Conservation (phyloP, 2,797 vertebrate genomes). For the Notolepis coatsorum region DNA sequence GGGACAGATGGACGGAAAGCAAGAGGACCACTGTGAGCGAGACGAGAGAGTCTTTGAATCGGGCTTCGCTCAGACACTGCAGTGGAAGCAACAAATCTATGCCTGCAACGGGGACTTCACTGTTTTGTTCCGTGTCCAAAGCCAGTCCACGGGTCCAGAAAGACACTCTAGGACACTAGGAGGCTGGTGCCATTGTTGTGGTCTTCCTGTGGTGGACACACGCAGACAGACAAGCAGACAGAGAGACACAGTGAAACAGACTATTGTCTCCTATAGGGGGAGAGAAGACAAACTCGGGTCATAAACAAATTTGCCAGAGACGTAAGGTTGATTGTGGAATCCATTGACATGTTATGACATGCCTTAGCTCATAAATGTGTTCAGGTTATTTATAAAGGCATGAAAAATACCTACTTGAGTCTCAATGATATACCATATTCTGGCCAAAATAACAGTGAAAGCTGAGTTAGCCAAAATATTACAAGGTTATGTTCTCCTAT, state of each 20-base stretch:
- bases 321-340: conserved; percentile 17
- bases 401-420: conserved; percentile 29
- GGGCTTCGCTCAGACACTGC: conserved; percentile 21
- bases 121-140: background rate
- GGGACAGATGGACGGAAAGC: conserved; percentile 1
- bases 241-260: background rate
- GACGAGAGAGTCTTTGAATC: conserved; percentile 12
- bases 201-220: conserved; percentile 20
- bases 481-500: conserved; percentile 11
- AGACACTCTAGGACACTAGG: conserved; percentile 2
- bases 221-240: conserved; percentile 9
- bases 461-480: conserved; percentile 22
- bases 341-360: conserved; percentile 9
- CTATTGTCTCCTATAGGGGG: conserved; percentile 14
- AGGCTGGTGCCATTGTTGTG: conserved; percentile 2
- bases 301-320: conserved; percentile 14
- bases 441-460: conserved; percentile 9
- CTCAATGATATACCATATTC: conserved; percentile 24
- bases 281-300: conserved; percentile 20
- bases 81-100: conserved; percentile 6
- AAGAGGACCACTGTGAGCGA: background rate
- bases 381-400: conserved; percentile 42
- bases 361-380: conserved; percentile 11
- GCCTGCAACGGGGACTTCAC: conserved; percentile 9
- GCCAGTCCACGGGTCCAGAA: background rate